Conservation (phyloP, 1,140 invertebrate genomes). For the Agrypnia vestita region DNA sequence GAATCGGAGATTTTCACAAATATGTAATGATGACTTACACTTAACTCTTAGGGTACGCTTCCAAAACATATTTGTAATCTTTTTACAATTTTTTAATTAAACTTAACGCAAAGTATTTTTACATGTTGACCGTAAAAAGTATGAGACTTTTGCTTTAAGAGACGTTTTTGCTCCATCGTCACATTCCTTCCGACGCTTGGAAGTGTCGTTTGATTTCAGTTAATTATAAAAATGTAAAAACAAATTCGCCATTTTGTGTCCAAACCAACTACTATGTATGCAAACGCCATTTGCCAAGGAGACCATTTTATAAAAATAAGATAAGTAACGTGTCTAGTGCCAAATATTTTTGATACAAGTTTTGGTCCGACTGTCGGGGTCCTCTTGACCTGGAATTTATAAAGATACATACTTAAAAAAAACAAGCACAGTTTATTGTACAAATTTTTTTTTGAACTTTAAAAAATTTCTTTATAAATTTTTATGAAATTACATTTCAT, state of each 20-base stretch:
- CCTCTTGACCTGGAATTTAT: slow-evolving; percentile 30
- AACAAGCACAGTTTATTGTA: slow-evolving; percentile 20
- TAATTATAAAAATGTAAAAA: not conserved
- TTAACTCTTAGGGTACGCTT: slow-evolving; percentile 18
- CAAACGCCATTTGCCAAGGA: slow-evolving; percentile 1
- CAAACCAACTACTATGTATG: not conserved
- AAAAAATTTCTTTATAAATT: too few species aligned
- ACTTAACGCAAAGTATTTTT: not conserved
- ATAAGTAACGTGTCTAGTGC: slow-evolving; percentile 52
- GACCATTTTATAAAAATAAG: slow-evolving; percentile 21
- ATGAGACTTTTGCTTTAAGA: not conserved
- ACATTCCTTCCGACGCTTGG: not conserved
- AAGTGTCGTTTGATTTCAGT: not conserved
- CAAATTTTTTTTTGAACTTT: too few species aligned
- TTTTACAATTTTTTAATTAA: slow-evolving; percentile 8
- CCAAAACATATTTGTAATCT: slow-evolving; percentile 19
- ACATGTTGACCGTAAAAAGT: not conserved
- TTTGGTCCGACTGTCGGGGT: slow-evolving; percentile 18
- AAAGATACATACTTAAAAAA: slow-evolving; percentile 3
- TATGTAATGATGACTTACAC: slow-evolving; percentile 6
- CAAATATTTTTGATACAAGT: slow-evolving; percentile 59
- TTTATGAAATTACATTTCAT: too few species aligned
- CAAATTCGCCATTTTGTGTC: not conserved
- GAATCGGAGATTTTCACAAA: not conserved
- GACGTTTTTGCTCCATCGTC: not conserved